Base-by-base conservation (phyloP, 64 coral and sea anemone genomes). In the Porites lutea region DNA sequence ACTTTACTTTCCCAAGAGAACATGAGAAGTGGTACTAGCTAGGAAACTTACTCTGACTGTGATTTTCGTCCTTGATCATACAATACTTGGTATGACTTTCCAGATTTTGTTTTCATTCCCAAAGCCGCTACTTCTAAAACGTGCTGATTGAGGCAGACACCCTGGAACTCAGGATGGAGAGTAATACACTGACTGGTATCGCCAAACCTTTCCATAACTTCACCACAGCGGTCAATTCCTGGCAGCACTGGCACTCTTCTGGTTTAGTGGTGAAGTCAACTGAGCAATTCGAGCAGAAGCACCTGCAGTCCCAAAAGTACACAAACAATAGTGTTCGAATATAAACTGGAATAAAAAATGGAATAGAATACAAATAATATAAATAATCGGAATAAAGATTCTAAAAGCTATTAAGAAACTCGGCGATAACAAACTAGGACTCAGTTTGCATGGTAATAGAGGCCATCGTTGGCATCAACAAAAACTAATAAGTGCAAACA, bases 181-280 rank as follows among this genome's bases (percentile, higher is more conserved):
- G 79, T 82, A 23, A 82, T 82, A 57, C 77, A 80, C 3, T 20
- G 2, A 2, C 20, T 18, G 21, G 51, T 19, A 54, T 80, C 43
- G 21, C 27, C 6, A 18, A 82, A 27, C 22, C 59, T 53, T 15
- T 82, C 27, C 57, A 82, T 49, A 27, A 15, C 60, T 20, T 82
- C 79, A 20, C 54, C 60, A 52, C 79, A 82, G 2, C 57, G 52
- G 52, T 59, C 43, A 3, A 82, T 82, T 82, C 79, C 16, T 55
- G n/a, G 20, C 79, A 82, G 60, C 79, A 82, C 4, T 59, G 60
- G 55, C 79, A 82, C 23, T 82, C 79, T 60, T 82, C 79, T 60
- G 54, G 50, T 19, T 82, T 60, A 1, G 79, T 82, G n/a, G 60
- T 4, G 4, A 82, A 59, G 20, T 13, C 15, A 21, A 82, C 16